Percentiles rank a stretch among this genome's conserved stretches.
These are phyloP conservation scores for Sinocyclocheilus anophthalmus DNA, from an alignment of 2,113 vertebrate species.

Conservation along the genomic window DNA sequence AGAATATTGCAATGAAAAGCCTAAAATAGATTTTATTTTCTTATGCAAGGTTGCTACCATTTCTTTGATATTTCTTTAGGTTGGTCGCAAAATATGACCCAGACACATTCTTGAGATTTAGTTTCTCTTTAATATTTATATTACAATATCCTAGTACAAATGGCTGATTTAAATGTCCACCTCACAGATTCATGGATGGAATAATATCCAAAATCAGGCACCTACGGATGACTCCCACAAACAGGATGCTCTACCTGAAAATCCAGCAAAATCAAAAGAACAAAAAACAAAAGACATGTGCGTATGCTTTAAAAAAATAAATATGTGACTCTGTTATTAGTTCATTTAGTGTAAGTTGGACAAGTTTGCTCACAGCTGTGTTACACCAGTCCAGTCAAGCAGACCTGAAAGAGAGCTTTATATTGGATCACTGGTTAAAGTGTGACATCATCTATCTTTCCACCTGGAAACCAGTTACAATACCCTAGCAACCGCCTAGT, in stretches of 20 bases:
- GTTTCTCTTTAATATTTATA: not conserved
- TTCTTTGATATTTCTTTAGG: too few relatives aligned
- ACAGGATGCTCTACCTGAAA: not conserved
- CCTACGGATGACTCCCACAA: not conserved
- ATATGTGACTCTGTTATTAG: not conserved
- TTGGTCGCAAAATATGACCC: too few relatives aligned
- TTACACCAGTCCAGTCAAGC: not conserved
- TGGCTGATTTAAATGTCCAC: not conserved
- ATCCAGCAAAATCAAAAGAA: not conserved
- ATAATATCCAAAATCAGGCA: not conserved
- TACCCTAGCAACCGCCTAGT: not conserved
- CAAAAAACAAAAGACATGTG: not conserved
- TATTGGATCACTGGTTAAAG: too few relatives aligned
- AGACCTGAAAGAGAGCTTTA: not conserved
- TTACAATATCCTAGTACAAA: not conserved
- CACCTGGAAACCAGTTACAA: not conserved
- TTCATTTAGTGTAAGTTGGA: not conserved
- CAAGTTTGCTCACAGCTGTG: not conserved
- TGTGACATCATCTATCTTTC: not conserved
- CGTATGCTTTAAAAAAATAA: not conserved
- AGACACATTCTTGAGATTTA: not conserved
- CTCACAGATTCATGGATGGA: not conserved
- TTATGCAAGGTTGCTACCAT: too few relatives aligned
- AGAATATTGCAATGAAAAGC: too few relatives aligned
- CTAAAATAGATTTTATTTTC: too few relatives aligned